A percentile compares a stretch with the other conserved stretches of the same genome.
Conservation (phyloP, 2,888 invertebrate genomes). For the Metalampra italica region DNA sequence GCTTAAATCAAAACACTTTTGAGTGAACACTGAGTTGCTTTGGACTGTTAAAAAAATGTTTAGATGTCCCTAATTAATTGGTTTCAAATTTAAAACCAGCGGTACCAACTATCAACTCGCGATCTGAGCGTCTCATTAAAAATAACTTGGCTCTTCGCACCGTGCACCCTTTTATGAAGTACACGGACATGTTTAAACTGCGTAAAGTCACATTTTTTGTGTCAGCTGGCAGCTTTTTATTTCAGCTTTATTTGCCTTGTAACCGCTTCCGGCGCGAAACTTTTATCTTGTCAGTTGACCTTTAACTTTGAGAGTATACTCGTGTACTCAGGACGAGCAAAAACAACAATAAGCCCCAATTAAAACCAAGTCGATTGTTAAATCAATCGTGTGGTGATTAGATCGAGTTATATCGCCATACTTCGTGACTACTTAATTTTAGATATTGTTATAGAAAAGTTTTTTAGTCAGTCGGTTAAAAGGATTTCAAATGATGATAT, state of each 20-base stretch:
- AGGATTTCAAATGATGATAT: too few species aligned
- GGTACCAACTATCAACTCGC: too few species aligned
- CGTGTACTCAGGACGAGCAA: conserved; percentile 23
- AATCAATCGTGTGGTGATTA: conserved; percentile 11
- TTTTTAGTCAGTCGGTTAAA: too few species aligned
- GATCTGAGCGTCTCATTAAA: not conserved
- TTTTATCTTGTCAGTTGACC: conserved; percentile 47
- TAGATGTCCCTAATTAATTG: too few species aligned
- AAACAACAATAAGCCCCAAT: conserved; percentile 36
- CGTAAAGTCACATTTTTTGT: conserved; percentile 21
- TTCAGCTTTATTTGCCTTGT: conserved; percentile 30
- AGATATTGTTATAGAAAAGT: conserved; percentile 2
- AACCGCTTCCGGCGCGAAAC: conserved; percentile 24
- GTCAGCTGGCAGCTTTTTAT: conserved; percentile 23
- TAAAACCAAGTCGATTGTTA: conserved; percentile 26
- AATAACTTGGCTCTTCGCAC: conserved; percentile 3
- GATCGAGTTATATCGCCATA: conserved; percentile 6
- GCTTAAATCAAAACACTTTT: too few species aligned
- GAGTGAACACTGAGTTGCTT: too few species aligned
- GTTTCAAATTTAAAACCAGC: too few species aligned
- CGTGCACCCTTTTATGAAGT: not conserved
- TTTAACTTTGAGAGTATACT: conserved; percentile 22
- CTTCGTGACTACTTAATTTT: conserved; percentile 1
- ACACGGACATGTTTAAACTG: not conserved
- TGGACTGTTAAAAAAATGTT: too few species aligned